Base-by-base conservation (phyloP, 2,888 invertebrate genomes). In the Drosophila bunnanda region DNA sequence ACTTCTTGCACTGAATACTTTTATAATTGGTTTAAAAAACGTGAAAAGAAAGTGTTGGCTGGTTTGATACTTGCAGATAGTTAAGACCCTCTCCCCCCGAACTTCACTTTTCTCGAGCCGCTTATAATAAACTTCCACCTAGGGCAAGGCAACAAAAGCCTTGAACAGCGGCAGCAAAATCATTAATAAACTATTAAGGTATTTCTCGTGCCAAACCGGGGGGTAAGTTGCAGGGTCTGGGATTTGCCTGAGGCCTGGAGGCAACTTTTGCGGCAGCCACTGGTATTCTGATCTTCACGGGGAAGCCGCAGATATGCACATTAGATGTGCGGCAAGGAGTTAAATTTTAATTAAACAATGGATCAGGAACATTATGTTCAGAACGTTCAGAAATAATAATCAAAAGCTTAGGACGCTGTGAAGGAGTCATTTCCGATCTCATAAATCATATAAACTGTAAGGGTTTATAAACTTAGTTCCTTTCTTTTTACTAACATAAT, bases 21-120 rank as follows among this genome's bases (percentile, higher is more conserved):
- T 73, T 88, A 88, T 83, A 83, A 83, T 83, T 83, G 83, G 89
- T 83, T 88, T 86, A 88, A 88, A 83, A 83, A 83, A 80, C 72
- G 80, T 74, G 73, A 75, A 83, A 78, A 60, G 76, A 88, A 88
- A 88, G 82, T 83, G 88, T 82, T 75, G 82, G 65, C 68, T 75
- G 76, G 64, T 59, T 69, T 68, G 55, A 75, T 69, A 75, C 65
- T 76, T 76, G 66, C 83, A 82, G 78, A 82, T 88, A 85, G 62
- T 82, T 82, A 79, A 64, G 34, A 50, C 41, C 39, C 38, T n/a
- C 30, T 7, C 28, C 15, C 53, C 38, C n/a, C 10, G 32, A 20
- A 58, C 41, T 46, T 44, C 52, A 59, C 71, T 71, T 38, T 52
- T 50, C 58, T 61, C 41, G 53, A 59, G 69, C 65, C 70, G 57